Base-by-base conservation (phyloP, 1,140 invertebrate genomes). In the Drosophila sp. region DNA sequence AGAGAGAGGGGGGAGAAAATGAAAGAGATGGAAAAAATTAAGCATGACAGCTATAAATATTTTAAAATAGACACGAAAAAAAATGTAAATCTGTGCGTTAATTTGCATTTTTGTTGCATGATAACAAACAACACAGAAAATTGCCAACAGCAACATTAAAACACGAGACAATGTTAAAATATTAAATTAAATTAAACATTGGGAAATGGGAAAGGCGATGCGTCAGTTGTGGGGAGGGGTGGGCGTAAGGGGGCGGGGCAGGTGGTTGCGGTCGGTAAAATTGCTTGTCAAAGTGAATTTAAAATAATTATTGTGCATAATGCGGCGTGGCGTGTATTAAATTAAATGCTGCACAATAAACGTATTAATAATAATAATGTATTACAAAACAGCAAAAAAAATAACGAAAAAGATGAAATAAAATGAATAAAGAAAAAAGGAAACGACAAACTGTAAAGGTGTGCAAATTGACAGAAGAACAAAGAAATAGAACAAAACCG, bases 151-250 rank as follows among this genome's bases (percentile, higher is more conserved):
- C 27, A 16, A 27, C 29, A 50, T 29, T 29, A 84, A 76, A 77
- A 89, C 70, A 90, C 86, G 69, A 58, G 57, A 89, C 80, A 89
- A 80, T 89, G 83, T 89, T 77, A 89, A 89, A 89, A 80, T 90
- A 89, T 89, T 89, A 90, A 86, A 89, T 89, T 89, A 89, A 89
- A 86, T 83, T 89, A 80, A 89, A 89, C 69, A 80, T 70, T 71
- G 43, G 36, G 50, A 76, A 69, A 38, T 14, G 14, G 41, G n/a
- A 36, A 18, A 29, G n/a, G n/a, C n/a, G n/a, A n/a, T n/a, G n/a
- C n/a, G n/a, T n/a, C n/a, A n/a, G n/a, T n/a, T n/a, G n/a, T n/a
- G n/a, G n/a, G n/a, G n/a, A n/a, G n/a, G n/a, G 27, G 7, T 7
- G n/a, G 6, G 13, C 7, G 14, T n/a, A 32, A 13, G 21, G 14